A percentile compares a stretch with the other conserved stretches of the same genome.
Conservation (phyloP, 2,113 vertebrate species). For the Turnix velox region DNA sequence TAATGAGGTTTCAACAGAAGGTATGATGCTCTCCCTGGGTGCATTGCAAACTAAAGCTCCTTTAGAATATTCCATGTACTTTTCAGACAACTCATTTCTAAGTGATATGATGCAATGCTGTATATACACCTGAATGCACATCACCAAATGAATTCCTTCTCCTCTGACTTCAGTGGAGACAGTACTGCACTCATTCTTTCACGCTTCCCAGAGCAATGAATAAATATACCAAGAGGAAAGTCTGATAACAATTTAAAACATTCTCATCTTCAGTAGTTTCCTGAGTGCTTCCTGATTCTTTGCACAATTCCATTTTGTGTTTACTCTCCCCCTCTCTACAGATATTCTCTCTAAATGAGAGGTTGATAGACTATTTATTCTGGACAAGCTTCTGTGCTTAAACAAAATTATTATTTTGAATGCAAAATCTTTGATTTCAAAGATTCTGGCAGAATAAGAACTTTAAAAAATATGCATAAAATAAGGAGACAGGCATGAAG, state of each 20-base stretch:
- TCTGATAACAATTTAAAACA: neutral
- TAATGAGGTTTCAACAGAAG: neutral
- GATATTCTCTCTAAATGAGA: neutral
- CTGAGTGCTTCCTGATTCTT: neutral
- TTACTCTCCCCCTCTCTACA: neutral
- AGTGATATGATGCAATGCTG: neutral
- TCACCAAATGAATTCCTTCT: neutral
- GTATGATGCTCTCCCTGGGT: neutral
- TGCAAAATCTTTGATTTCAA: neutral
- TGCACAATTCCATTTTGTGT: neutral
- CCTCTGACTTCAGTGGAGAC: neutral
- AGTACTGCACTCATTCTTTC: neutral
- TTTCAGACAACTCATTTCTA: neutral
- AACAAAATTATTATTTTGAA: neutral
- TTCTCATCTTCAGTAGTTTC: neutral
- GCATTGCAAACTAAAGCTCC: neutral
- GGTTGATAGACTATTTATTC: neutral
- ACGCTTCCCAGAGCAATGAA: neutral
- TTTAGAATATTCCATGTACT: neutral
- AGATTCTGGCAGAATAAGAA: neutral
- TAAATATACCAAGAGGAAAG: neutral
- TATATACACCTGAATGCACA: fast-evolving
- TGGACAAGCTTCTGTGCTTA: neutral
- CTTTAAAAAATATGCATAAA: neutral
- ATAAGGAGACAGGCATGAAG: neutral